These are phyloP conservation scores for Idaea aversata DNA, from an alignment of 2,888 invertebrate species.

Conservation along the genomic window DNA sequence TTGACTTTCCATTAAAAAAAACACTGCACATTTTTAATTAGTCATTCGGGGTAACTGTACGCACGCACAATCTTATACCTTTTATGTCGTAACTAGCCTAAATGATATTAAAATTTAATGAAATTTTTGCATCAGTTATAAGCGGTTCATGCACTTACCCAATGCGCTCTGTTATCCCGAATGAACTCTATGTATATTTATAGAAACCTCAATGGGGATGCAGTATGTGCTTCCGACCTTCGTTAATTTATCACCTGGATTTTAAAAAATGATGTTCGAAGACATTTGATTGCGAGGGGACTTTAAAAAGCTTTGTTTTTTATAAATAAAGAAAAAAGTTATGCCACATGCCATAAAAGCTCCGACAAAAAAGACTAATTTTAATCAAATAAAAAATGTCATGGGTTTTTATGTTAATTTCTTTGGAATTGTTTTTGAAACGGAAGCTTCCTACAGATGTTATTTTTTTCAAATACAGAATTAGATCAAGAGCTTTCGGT, in stretches of 20 bases:
- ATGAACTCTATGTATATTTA: conserved; percentile 45
- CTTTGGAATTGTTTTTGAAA: conserved; percentile 47
- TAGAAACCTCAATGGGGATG: conserved; percentile 46
- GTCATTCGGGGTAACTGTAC: not conserved
- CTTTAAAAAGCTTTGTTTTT: conserved; percentile 12
- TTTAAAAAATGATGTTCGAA: conserved; percentile 52
- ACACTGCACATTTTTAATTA: not conserved
- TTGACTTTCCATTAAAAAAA: not conserved
- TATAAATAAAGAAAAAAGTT: conserved; percentile 9
- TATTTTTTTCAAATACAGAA: conserved; percentile 39
- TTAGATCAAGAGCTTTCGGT: conserved; percentile 43
- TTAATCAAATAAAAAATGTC: conserved; percentile 39
- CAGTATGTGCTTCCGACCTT: conserved; percentile 26
- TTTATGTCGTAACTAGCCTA: no score
- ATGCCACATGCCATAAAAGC: conserved; percentile 25
- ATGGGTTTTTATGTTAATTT: conserved; percentile 38
- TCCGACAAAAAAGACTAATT: conserved; percentile 17
- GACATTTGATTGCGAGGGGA: conserved; percentile 33
- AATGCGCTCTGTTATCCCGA: not conserved
- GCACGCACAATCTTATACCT: no score
- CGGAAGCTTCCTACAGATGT: conserved; percentile 56
- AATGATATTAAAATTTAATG: no score
- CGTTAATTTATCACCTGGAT: conserved; percentile 66
- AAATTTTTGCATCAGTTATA: no score
- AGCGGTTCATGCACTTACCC: not conserved